Percentiles rank a stretch among this genome's conserved stretches.
These are phyloP conservation scores for Amiota mariae DNA, from an alignment of 2,888 invertebrate species.

Conservation along the genomic window DNA sequence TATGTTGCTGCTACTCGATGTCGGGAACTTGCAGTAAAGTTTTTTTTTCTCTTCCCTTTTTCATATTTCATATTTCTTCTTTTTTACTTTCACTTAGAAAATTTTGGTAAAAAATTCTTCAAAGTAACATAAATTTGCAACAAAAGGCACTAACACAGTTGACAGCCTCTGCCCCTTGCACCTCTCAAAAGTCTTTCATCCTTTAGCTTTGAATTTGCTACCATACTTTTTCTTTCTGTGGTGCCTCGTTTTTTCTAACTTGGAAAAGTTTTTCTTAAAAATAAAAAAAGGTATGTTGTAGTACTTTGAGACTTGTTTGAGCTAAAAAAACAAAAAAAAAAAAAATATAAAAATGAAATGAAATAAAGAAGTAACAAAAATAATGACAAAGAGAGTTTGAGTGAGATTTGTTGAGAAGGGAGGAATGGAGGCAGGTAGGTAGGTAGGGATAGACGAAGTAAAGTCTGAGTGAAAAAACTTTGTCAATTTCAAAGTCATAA, in stretches of 20 bases:
- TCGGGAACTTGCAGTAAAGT: not conserved
- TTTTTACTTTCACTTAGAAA: constrained; percentile 37
- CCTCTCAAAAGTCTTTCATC: not conserved
- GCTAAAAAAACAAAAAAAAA: too few species aligned
- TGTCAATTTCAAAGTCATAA: constrained; percentile 51
- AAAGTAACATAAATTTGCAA: constrained; percentile 49
- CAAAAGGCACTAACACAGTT: constrained; percentile 43
- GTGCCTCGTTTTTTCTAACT: constrained; percentile 25
- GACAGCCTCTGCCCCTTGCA: not conserved
- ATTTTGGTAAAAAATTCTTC: constrained; percentile 30
- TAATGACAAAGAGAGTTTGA: constrained; percentile 25
- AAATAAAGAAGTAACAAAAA: constrained; percentile 25
- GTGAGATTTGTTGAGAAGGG: too few species aligned
- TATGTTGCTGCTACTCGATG: constrained; percentile 11
- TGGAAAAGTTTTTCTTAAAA: constrained; percentile 9
- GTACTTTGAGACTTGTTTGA: constrained; percentile 8
- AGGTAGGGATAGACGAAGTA: too few species aligned
- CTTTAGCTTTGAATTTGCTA: not conserved
- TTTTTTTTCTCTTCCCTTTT: constrained; percentile 9
- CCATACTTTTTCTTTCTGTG: constrained; percentile 24
- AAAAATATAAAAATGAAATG: too few species aligned
- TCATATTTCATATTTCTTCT: constrained; percentile 3
- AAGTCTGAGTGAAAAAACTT: constrained; percentile 43
- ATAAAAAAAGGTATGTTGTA: not conserved
- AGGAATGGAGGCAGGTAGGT: too few species aligned